Evolutionary conservation across 2,797 vertebrate species (phyloP), one percentile per base, ranked within the genome.

Genomic region (Florisuga fusca): DNA sequence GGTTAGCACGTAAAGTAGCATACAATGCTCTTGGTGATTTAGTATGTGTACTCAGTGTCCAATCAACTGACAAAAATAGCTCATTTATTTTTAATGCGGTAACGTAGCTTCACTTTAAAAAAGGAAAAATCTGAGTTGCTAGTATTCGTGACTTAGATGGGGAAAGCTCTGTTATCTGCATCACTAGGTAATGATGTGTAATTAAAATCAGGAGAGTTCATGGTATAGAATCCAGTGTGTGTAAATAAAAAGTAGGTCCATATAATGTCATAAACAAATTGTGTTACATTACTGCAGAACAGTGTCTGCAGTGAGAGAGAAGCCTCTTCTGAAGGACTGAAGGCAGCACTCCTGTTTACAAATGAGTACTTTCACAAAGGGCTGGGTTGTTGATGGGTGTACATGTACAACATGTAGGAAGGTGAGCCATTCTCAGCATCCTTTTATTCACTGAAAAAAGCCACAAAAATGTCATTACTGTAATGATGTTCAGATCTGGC

Each of bases 11-110:
- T 84, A 83, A 96, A 91, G 96, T 96, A 97, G 95, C 95, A 92
- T 89, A 94, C 95, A 96, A 78, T 97, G 97, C 96, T 97, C 97
- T 94, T 95, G 89, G 94, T 97, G 97, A 98, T 98, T 98, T 97
- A 98, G 98, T 97, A 97, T 97, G 89, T 95, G 77, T 95, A 89
- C 90, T 98, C 97, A 96, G 96, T 94, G 96, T 96, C 87, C 96
- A 96, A 94, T 96, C 90, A 91, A 89, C 95, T 97, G 94, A 95
- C 96, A 96, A 97, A 98, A 98, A 97, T 96, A 97, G 92, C 97
- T 97, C 90, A 96, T 96, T 97, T 95, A 90, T 94, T 92, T 96
- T 97, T 96, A 85, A 96, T 93, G 74, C 1, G 0, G 71, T 91
- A 90, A 87, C 89, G 91, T 94, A 85, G 94, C 93, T 96, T 94